A percentile compares a stretch with the other conserved stretches of the same genome.
phyloP scores from a whole-genome alignment of 2,797 vertebrate genomes.

The Artibeus jamaicensis region DNA sequence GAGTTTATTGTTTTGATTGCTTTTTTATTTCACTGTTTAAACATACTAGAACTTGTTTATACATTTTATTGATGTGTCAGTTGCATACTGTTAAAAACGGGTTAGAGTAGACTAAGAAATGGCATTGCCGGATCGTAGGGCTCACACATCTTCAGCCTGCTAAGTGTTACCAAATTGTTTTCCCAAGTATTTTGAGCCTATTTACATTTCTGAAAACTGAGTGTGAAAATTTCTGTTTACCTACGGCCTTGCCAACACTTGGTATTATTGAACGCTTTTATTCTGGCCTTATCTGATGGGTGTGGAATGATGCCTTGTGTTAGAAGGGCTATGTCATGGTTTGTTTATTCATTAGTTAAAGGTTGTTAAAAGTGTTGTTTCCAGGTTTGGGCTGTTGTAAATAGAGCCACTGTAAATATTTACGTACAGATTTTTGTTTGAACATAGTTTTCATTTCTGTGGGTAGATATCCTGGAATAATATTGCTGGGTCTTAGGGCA shows the following conservation, averaged over 20 bases:
- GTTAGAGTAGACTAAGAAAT: not conserved
- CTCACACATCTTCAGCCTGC: not conserved
- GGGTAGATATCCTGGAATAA: not conserved
- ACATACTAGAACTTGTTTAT: not conserved
- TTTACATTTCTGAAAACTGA: not conserved
- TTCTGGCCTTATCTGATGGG: not conserved
- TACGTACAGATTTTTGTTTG: not conserved
- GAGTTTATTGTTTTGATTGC: not conserved
- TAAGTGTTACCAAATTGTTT: not conserved
- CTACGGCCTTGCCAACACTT: not conserved
- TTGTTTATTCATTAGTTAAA: not conserved
- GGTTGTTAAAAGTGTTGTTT: not conserved
- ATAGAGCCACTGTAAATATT: not conserved
- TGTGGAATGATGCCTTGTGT: not conserved
- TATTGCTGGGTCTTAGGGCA: not conserved
- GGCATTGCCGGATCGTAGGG: not conserved
- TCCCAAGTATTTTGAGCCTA: not conserved
- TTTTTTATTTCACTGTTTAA: not conserved
- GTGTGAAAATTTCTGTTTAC: not conserved
- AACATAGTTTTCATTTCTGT: conserved; percentile 7
- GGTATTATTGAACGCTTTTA: not conserved
- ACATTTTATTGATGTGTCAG: not conserved
- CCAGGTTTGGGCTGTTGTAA: not conserved
- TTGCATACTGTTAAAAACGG: not conserved
- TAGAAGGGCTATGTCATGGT: not conserved